These are phyloP conservation scores for Oedothorax gibbosus DNA, from an alignment of 1,140 invertebrate species.

Conservation along the genomic window DNA sequence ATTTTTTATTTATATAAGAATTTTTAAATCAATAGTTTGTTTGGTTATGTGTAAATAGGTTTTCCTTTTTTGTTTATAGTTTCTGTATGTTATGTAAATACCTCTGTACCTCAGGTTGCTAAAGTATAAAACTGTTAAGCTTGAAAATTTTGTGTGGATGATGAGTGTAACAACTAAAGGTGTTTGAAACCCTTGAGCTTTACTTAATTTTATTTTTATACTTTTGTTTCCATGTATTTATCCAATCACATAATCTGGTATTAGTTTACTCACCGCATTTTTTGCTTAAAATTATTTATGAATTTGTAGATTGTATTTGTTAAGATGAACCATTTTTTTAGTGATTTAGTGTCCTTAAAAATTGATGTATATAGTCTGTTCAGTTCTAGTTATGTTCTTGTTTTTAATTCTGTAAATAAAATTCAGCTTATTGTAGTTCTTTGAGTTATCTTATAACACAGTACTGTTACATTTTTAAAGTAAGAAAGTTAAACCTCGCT, in stretches of 20 bases:
- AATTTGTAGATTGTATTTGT: constrained; percentile 23
- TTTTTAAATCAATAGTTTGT: constrained; percentile 1
- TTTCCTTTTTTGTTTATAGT: constrained; percentile 21
- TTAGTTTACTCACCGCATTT: not conserved
- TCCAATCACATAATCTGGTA: not conserved
- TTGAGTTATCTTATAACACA: too few relatives aligned
- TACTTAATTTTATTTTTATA: constrained; percentile 32
- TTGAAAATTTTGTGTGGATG: constrained; percentile 46
- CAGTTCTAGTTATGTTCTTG: constrained; percentile 32
- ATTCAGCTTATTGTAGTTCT: not conserved
- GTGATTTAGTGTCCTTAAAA: not conserved
- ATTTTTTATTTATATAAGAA: not conserved
- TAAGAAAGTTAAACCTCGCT: too few relatives aligned
- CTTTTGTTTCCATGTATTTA: constrained; percentile 25
- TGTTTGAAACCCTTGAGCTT: constrained; percentile 34
- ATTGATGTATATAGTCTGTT: constrained; percentile 2
- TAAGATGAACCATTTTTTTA: constrained; percentile 47
- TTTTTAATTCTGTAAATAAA: constrained; percentile 49
- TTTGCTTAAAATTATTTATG: constrained; percentile 45
- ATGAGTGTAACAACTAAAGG: constrained; percentile 7
- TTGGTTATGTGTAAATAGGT: constrained; percentile 21
- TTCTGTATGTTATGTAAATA: constrained; percentile 43
- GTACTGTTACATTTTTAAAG: too few relatives aligned
- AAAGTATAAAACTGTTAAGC: constrained; percentile 55
- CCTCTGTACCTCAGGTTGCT: constrained; percentile 53